A percentile compares a stretch with the other conserved stretches of the same genome.
phyloP scores from a whole-genome alignment of 2,797 vertebrate genomes.

The Rhynchonycteris naso region DNA sequence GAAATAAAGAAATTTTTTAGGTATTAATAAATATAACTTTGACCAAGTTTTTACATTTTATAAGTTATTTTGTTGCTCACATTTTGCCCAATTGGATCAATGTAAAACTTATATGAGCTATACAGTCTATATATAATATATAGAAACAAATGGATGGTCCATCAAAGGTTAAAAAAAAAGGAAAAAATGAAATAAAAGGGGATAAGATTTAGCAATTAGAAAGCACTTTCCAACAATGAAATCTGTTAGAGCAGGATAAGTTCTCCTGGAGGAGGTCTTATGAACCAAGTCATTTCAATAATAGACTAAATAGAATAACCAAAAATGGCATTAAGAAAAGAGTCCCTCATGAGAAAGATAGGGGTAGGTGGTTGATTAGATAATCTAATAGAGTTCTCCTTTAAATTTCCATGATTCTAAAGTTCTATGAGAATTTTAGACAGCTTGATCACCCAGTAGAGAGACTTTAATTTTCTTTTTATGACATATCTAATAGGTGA shows the following conservation, averaged over 20 bases:
- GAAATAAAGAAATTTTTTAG: not conserved
- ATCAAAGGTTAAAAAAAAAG: conserved; percentile 29
- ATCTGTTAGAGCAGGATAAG: conserved; percentile 64
- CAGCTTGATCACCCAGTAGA: conserved; percentile 62
- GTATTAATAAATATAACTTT: conserved; percentile 40
- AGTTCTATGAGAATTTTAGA: conserved; percentile 65
- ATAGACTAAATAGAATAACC: conserved; percentile 63
- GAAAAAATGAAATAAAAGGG: conserved; percentile 10
- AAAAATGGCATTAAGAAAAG: conserved; percentile 55
- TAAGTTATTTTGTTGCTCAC: not conserved
- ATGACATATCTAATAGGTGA: conserved; percentile 71
- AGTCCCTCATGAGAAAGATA: conserved; percentile 40
- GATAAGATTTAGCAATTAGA: conserved; percentile 31
- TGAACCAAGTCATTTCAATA: conserved; percentile 64
- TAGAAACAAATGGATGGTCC: not conserved
- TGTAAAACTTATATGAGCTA: not conserved
- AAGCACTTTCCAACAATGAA: conserved; percentile 63
- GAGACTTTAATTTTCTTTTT: conserved; percentile 74
- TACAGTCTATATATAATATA: not conserved
- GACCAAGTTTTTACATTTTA: not conserved
- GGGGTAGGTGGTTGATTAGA: conserved; percentile 42
- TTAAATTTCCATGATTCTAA: conserved; percentile 67
- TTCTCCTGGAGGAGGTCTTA: conserved; percentile 66
- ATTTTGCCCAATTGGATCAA: not conserved
- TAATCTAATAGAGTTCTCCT: conserved; percentile 61